Evolutionary conservation across 92 coral and sea anemone genomes (phyloP).

Genomic region (Galaxea fascicularis): DNA sequence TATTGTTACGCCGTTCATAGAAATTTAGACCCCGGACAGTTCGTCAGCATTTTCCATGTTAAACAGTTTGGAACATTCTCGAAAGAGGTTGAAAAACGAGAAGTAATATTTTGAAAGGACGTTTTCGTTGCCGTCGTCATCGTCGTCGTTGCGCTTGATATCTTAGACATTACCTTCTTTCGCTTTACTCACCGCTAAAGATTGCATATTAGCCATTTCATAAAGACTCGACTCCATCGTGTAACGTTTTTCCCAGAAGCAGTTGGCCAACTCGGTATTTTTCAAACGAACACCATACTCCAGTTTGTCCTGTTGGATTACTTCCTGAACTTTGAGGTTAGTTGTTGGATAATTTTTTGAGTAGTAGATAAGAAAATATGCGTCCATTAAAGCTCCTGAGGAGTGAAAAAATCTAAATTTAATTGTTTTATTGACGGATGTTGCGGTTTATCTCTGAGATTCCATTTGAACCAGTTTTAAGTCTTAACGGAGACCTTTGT

Average conservation of each 20-base stretch:
- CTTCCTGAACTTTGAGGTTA: constrained; percentile 59
- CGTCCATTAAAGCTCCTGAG: constrained; percentile 90
- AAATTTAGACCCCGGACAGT: no score
- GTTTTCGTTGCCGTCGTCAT: background rate
- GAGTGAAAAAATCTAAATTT: background rate
- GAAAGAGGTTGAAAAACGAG: background rate
- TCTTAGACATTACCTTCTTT: background rate
- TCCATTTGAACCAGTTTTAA: no score
- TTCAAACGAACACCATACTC: constrained; percentile 65
- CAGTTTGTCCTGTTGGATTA: constrained; percentile 53
- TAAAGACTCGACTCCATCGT: constrained; percentile 38
- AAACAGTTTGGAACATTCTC: background rate
- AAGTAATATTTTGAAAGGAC: background rate
- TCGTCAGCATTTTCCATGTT: no score
- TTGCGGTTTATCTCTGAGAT: no score
- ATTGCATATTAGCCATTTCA: constrained; percentile 19
- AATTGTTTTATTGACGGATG: no score
- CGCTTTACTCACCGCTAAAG: constrained; percentile 14
- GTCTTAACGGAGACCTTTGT: no score
- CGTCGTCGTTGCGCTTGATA: background rate
- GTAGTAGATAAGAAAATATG: constrained; percentile 66
- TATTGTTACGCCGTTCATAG: no score
- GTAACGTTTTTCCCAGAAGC: constrained; percentile 57
- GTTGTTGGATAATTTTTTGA: constrained; percentile 34
- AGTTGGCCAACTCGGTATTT: constrained; percentile 45